Percentiles rank a stretch among this genome's conserved stretches.
Conservation (phyloP, 1,140 invertebrate species). For the Drosophila miranda region DNA sequence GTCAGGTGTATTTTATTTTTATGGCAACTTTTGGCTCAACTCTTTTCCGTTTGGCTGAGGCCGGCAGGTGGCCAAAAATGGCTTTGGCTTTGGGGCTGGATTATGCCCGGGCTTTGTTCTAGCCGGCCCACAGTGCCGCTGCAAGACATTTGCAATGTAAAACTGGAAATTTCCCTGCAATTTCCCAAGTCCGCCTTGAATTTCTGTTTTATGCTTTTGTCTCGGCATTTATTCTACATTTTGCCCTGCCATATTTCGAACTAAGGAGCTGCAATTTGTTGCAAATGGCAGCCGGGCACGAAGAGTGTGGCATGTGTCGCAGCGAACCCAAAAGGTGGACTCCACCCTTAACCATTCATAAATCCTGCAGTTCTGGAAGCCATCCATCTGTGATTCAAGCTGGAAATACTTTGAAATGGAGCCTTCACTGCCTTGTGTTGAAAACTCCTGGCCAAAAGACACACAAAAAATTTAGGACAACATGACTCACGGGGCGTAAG, state of each 20-base stretch:
- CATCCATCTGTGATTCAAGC: too few species aligned
- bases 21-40: constrained; percentile 57
- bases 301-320: constrained; percentile 52
- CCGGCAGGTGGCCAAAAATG: not conserved
- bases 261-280: constrained; percentile 78
- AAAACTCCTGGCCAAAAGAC: not conserved
- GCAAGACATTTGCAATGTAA: constrained; percentile 56
- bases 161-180: constrained; percentile 22
- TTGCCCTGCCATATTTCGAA: constrained; percentile 47
- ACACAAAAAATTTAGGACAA: constrained; percentile 41
- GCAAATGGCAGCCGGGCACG: constrained; percentile 51
- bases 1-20: constrained; percentile 74
- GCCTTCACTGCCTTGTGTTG: not conserved
- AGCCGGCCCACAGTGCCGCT: constrained; percentile 27
- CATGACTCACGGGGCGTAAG: constrained; percentile 56
- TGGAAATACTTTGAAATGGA: too few species aligned
- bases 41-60: constrained; percentile 32
- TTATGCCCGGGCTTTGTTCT: too few species aligned
- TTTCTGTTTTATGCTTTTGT: constrained; percentile 64
- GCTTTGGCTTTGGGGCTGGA: too few species aligned
- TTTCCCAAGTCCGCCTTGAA: constrained; percentile 35
- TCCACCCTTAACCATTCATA: constrained; percentile 1
- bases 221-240: constrained; percentile 40
- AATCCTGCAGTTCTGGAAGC: not conserved
- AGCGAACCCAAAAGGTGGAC: not conserved